Evolutionary conservation across 2,113 vertebrate species (phyloP).

Genomic region (Ictalurus punctatus): DNA sequence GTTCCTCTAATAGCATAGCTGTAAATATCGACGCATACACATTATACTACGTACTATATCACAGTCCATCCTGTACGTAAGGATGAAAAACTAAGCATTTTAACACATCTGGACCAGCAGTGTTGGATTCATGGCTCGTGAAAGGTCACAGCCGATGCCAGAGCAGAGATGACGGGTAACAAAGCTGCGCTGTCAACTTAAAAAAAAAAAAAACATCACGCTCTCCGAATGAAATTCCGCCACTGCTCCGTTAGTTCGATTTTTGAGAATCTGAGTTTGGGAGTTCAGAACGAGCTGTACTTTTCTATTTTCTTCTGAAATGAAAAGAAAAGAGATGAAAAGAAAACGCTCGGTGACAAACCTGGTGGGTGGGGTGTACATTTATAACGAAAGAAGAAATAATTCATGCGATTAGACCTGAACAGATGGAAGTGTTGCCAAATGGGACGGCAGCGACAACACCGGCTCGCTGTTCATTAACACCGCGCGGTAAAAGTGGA

Average conservation of each 20-base stretch:
- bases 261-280: background rate
- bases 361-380: background rate
- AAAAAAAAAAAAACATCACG: background rate
- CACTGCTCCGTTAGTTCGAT: background rate
- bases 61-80: background rate
- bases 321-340: background rate
- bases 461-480: background rate
- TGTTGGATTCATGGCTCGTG: background rate
- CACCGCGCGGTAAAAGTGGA: background rate
- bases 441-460: background rate
- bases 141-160: background rate
- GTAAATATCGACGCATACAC: background rate
- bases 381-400: background rate
- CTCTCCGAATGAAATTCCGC: background rate
- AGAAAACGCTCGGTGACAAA: background rate
- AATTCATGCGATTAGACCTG: background rate
- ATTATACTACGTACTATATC: background rate
- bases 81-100: background rate
- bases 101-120: background rate
- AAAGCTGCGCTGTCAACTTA: background rate
- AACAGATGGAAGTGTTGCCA: background rate
- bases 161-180: slow-evolving; percentile 26
- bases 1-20: background rate
- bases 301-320: background rate
- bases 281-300: background rate